A percentile compares a stretch with the other conserved stretches of the same genome.
Evolutionary conservation across 2,797 vertebrate genomes (phyloP).

Genomic region (Denticeps clupeoides): DNA sequence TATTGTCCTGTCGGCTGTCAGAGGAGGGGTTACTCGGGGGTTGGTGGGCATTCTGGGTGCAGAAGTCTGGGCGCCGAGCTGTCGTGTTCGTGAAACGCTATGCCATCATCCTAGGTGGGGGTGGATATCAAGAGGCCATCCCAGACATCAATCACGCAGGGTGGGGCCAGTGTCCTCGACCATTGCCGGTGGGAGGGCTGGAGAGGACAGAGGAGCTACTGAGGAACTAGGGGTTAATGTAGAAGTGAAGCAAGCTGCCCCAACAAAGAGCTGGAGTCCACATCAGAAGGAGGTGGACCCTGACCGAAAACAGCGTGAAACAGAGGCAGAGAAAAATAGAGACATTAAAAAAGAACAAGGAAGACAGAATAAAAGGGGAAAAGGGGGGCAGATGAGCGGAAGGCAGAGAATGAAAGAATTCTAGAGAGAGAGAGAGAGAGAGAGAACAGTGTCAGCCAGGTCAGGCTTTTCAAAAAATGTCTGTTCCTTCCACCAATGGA

Average conservation of each 20-base stretch:
- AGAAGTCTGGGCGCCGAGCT: conserved; percentile 71
- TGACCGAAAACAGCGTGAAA: conserved; percentile 13
- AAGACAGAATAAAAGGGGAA: conserved; percentile 9
- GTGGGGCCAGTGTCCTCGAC: conserved; percentile 37
- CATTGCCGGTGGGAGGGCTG: conserved; percentile 33
- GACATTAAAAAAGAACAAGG: neutral
- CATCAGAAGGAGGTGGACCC: neutral
- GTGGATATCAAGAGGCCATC: conserved; percentile 65
- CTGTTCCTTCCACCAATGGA: neutral
- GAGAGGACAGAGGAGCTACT: conserved; percentile 44
- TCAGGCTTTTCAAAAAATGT: conserved; percentile 2
- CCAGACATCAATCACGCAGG: conserved; percentile 72
- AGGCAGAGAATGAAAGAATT: neutral
- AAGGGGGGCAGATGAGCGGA: conserved; percentile 14
- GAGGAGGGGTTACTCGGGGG: conserved; percentile 34
- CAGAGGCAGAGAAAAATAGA: conserved; percentile 9
- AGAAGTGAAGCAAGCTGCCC: conserved; percentile 53
- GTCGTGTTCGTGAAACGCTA: conserved; percentile 76
- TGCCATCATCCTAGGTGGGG: conserved; percentile 45
- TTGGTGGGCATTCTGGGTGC: conserved; percentile 50
- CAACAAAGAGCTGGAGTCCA: too few species aligned
- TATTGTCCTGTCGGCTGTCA: too few species aligned
- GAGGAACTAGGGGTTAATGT: conserved; percentile 74
- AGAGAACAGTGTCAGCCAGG: too few species aligned
- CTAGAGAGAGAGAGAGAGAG: conserved; percentile 25